Percentiles rank a stretch among this genome's conserved stretches.
Conservation (phyloP, 1,140 invertebrate genomes). For the Bombus confusus region DNA sequence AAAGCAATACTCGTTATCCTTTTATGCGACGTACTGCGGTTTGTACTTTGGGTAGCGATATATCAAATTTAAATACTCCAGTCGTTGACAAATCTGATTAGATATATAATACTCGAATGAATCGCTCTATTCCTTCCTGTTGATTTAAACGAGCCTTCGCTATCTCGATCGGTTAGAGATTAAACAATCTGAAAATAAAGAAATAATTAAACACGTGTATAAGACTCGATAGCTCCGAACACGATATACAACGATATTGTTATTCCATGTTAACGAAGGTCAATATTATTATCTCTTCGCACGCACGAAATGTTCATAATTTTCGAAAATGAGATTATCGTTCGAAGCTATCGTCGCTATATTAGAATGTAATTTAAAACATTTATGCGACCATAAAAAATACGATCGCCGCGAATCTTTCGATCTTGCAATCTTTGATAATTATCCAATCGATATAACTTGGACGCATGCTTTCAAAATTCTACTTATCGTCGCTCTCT, state of each 20-base stretch:
- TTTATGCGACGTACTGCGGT: neutral
- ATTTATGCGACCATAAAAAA: too few species aligned
- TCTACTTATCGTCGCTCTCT: too few species aligned
- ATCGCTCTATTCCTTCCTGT: neutral
- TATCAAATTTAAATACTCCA: neutral
- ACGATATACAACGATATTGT: neutral
- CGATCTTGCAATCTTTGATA: too few species aligned
- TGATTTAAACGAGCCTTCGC: neutral
- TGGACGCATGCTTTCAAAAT: too few species aligned
- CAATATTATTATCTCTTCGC: too few species aligned
- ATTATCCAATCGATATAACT: too few species aligned
- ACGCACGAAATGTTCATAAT: too few species aligned
- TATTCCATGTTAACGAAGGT: too few species aligned
- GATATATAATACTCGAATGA: neutral
- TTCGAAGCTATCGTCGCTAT: too few species aligned
- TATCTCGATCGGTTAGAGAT: neutral
- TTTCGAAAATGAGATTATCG: too few species aligned
- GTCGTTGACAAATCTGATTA: neutral
- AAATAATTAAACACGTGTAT: neutral
- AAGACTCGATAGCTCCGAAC: neutral
- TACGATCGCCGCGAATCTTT: too few species aligned
- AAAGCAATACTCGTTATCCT: neutral
- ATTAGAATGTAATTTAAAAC: too few species aligned
- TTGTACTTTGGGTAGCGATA: neutral
- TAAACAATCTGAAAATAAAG: neutral